Evolutionary conservation across 2,797 vertebrate genomes (phyloP).

Genomic region (Delichon dasypus): DNA sequence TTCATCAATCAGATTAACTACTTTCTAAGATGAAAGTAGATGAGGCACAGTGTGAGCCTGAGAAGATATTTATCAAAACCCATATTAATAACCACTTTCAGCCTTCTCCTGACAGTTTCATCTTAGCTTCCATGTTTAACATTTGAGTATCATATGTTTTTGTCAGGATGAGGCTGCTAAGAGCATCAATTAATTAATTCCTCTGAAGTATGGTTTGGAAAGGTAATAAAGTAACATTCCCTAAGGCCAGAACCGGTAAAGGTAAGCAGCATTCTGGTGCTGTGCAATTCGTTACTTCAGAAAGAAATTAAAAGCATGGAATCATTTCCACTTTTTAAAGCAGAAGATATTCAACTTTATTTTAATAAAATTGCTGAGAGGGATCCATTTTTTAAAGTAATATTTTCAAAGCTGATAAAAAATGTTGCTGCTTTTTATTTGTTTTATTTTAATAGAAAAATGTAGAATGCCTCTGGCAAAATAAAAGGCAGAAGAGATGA

Average conservation of each 20-base stretch:
- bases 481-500: slow-evolving; percentile 25
- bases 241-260: slow-evolving; percentile 75
- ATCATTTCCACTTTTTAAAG: slow-evolving; percentile 45
- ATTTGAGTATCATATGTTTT: slow-evolving; percentile 87
- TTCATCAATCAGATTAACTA: slow-evolving; percentile 90
- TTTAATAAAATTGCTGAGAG: slow-evolving; percentile 49
- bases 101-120: slow-evolving; percentile 85
- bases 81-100: slow-evolving; percentile 87
- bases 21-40: slow-evolving; percentile 85
- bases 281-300: slow-evolving; percentile 66
- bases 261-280: slow-evolving; percentile 69
- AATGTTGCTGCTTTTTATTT: slow-evolving; percentile 45
- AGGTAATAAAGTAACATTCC: slow-evolving; percentile 83
- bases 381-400: background rate
- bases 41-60: slow-evolving; percentile 82
- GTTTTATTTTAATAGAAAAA: slow-evolving; percentile 58
- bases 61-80: slow-evolving; percentile 88
- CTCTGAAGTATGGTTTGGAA: slow-evolving; percentile 79
- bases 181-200: slow-evolving; percentile 87
- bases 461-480: slow-evolving; percentile 9
- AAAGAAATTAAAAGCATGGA: slow-evolving; percentile 70
- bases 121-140: slow-evolving; percentile 85
- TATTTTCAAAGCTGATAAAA: slow-evolving; percentile 25
- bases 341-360: slow-evolving; percentile 37
- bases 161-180: slow-evolving; percentile 81